Base-by-base conservation (phyloP, 2,113 vertebrate species). In the Tiliqua scincoides region DNA sequence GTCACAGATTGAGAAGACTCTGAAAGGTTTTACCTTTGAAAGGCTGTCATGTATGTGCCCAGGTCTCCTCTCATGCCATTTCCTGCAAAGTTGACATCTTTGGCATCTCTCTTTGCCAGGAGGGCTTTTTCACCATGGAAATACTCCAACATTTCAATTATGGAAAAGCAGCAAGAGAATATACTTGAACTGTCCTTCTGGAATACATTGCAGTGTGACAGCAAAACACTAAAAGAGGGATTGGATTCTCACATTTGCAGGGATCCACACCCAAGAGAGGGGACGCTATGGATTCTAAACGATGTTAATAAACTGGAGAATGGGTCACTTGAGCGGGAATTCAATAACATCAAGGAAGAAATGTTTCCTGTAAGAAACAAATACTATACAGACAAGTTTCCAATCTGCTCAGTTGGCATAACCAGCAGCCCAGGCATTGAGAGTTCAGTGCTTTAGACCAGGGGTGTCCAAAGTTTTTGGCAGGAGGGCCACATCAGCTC, bases 71-170 rank as follows among this genome's bases (percentile, higher is more conserved):
- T 40, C 2, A 2, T 67, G 30, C 35, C 20, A 35, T 68, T 82
- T 35, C 65, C 65, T 70, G 20, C 43, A 57, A 82, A 70, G n/a
- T 23, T 17, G 67, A 70, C 63, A 18, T 37, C 20, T 65, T 79
- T 43, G 65, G 43, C 3, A 15, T 14, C 30, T 54, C 35, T 54
- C 80, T 25, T 70, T 82, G 80, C 70, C 70, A 83, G n/a, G 40
- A 84, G 43, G 2, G 21, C 61, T 76, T 67, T 84, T 18, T 35
- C 18, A 35, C 7, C 8, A 52, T 84, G 72, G 83, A 54, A 84
- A 67, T 54, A 52, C 54, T 67, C 83, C 73, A 76, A 61, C 30
- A 30, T 25, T 54, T 84, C 80, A 54, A 77, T 85, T 77, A 77
- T 85, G 62, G 62, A 57, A 61, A 57, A 52, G 81, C 72, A 72